phyloP scores from a whole-genome alignment of 1,140 invertebrate genomes.

The Hermetia illucens region DNA sequence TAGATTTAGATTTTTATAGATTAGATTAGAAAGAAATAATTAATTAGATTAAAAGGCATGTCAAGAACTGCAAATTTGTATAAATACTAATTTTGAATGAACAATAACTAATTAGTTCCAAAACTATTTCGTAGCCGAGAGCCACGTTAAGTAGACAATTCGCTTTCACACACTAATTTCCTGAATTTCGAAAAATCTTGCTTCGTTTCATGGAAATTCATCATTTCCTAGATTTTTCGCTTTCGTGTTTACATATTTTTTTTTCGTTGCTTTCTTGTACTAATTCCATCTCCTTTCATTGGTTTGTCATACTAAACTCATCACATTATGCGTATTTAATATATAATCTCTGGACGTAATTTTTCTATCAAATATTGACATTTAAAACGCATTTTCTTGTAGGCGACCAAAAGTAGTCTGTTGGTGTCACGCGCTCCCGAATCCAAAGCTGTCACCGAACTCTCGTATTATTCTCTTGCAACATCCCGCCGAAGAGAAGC shows the following conservation, averaged over 20 bases:
- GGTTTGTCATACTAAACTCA: constrained; percentile 1
- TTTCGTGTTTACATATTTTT: not conserved
- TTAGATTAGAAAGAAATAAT: no score
- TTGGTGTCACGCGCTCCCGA: constrained; percentile 72
- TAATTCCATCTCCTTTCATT: not conserved
- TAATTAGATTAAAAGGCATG: no score
- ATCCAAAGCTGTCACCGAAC: constrained; percentile 44
- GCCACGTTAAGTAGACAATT: no score
- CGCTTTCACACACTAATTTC: no score
- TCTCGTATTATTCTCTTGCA: constrained; percentile 71
- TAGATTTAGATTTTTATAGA: no score
- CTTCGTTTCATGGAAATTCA: no score
- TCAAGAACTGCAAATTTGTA: no score
- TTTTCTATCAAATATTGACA: not conserved
- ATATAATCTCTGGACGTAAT: not conserved
- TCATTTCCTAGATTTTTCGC: not conserved
- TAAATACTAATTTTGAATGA: no score
- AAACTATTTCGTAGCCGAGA: no score
- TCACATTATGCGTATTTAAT: not conserved
- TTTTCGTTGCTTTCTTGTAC: not conserved
- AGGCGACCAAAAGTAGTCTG: constrained; percentile 78
- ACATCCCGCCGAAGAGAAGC: constrained; percentile 85
- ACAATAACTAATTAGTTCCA: no score
- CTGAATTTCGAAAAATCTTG: no score
- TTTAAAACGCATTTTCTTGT: constrained; percentile 14